Base-by-base conservation (phyloP, 2,888 invertebrate genomes). In the Congeria kusceri region DNA sequence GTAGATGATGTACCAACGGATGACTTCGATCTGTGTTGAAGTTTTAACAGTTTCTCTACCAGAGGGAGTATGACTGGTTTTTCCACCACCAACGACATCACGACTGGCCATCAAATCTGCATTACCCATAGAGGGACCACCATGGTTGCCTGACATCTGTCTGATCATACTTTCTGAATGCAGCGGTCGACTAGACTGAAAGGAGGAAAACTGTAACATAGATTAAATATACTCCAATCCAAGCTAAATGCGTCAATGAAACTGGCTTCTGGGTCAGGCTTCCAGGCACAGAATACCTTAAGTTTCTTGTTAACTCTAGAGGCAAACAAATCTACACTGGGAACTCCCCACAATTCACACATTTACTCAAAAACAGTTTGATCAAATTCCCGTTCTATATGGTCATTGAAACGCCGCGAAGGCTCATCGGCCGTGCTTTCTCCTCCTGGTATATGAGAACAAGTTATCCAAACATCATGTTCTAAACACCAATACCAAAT, bases 91-190 rank as follows among this genome's bases (percentile, higher is more conserved):
- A n/a, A n/a, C n/a, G n/a, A n/a, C n/a, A n/a, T n/a, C n/a, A n/a
- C n/a, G n/a, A n/a, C n/a, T n/a, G n/a, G n/a, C n/a, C n/a, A n/a
- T n/a, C n/a, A n/a, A n/a, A n/a, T 13, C 39, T 39, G 39, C 39
- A 39, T 39, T 7, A 39, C 39, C 72, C 78, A 82, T n/a, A 69
- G 23, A 25, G 70, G 74, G 27, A 67, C 66, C 39, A 80, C 64
- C 0, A 83, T 56, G 13, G 77, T 70, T 32, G 63, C 73, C 44
- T n/a, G 57, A 18, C 73, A 70, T 29, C 32, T 53, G 69, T 79
- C 79, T 46, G 59, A 32, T 46, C 67, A 32, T 3, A 79, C 27
- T 44, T 76, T 79, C 47, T 58, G 65, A 15, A 67, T 15, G 25
- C 61, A 66, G 15, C 56, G 44, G 18, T 27, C 57, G n/a, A 76